Evolutionary conservation across 2,797 vertebrate species (phyloP).

Genomic region (Aselliscus stoliczkanus): DNA sequence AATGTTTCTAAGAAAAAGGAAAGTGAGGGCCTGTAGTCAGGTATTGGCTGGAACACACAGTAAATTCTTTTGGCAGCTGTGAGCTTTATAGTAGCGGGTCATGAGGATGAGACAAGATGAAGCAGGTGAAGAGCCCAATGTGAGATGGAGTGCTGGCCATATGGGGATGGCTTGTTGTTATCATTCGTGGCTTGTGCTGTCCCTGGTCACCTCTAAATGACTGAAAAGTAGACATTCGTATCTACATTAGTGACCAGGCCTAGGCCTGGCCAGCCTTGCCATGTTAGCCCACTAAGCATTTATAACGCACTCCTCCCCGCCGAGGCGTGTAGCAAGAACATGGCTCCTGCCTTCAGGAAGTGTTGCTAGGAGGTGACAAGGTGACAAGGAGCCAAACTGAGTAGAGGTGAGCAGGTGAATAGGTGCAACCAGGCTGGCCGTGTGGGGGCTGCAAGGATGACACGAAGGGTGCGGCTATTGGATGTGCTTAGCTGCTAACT

Average conservation of each 20-base stretch:
- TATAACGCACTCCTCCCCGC: accelerated
- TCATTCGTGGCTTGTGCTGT: neutral
- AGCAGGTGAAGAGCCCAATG: accelerated
- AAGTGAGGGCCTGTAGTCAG: neutral
- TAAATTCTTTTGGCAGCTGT: accelerated
- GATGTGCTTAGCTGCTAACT: accelerated
- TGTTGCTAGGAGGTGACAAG: neutral
- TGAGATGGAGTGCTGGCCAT: accelerated
- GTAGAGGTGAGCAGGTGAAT: neutral
- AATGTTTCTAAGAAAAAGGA: neutral
- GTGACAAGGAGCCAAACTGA: neutral
- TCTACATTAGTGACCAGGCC: accelerated
- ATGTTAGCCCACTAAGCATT: accelerated
- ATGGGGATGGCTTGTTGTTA: accelerated
- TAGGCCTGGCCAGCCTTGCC: neutral
- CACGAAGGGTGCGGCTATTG: accelerated
- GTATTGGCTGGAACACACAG: neutral
- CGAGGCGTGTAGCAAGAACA: neutral
- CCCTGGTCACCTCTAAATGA: accelerated
- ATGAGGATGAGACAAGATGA: accelerated
- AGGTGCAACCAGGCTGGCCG: neutral
- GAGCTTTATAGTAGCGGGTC: neutral
- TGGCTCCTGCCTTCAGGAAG: neutral
- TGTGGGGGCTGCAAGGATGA: neutral
- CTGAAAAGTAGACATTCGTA: accelerated